A percentile compares a stretch with the other conserved stretches of the same genome.
These are phyloP conservation scores for Tribolium madens DNA, from an alignment of 1,140 invertebrate genomes.

Conservation along the genomic window DNA sequence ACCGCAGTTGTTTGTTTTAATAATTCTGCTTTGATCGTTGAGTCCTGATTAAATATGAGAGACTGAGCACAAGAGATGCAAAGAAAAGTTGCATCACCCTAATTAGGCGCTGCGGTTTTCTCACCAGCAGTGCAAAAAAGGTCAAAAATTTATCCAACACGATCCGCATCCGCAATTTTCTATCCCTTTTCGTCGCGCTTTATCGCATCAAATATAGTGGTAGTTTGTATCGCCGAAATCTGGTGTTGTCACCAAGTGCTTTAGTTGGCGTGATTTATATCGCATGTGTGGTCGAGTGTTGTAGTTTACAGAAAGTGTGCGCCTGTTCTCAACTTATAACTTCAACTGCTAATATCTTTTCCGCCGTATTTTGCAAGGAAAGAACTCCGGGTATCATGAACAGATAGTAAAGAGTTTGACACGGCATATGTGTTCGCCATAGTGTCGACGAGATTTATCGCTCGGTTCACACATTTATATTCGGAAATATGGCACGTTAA, in stretches of 20 bases:
- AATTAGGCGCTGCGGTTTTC: too few species aligned
- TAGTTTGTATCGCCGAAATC: conserved; percentile 60
- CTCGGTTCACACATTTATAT: conserved; percentile 21
- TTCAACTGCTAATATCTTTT: conserved; percentile 32
- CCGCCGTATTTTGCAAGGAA: conserved; percentile 1
- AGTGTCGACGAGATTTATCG: conserved; percentile 22
- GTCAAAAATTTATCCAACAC: conserved; percentile 35
- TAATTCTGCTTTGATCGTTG: too few species aligned
- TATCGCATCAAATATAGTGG: conserved; percentile 51
- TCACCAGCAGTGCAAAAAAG: too few species aligned
- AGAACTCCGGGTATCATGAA: conserved; percentile 26
- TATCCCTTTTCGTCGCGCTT: conserved; percentile 50
- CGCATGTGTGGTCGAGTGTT: conserved; percentile 58
- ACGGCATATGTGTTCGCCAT: conserved; percentile 24
- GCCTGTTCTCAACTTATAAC: conserved; percentile 23
- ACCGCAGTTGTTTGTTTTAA: too few species aligned
- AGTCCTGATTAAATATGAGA: too few species aligned
- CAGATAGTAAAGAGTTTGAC: conserved; percentile 41
- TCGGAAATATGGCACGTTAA: conserved; percentile 27
- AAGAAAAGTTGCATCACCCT: too few species aligned
- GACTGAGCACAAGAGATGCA: too few species aligned
- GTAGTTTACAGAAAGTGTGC: conserved; percentile 56
- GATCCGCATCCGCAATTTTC: conserved; percentile 55
- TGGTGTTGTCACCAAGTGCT: conserved; percentile 58
- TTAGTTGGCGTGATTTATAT: conserved; percentile 57